Base-by-base conservation (phyloP, 2,888 invertebrate genomes). In the Ophioninae sp. region DNA sequence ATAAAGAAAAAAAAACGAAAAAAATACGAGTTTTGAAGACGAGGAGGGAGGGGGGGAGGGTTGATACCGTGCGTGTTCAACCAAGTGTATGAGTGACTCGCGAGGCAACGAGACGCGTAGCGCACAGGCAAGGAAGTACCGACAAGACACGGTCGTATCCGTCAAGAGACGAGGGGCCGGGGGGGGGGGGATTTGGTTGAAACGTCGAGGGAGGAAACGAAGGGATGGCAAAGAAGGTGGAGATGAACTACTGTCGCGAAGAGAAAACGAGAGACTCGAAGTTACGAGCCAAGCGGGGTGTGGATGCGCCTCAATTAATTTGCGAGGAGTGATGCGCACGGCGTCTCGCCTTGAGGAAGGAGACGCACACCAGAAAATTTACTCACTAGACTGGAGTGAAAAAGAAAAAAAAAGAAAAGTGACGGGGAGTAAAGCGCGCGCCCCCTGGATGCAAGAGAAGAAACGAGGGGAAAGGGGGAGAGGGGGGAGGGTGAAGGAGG, bases 271-370 rank as follows among this genome's bases (percentile, higher is more conserved):
- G 81, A 72, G 81, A 63, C 75, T 75, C 63, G 81, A 72, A 63
- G 82, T 75, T 75, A 81, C 76, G 72, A 78, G 72, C 74, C 67
- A 82, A 72, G 82, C 85, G 84, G 87, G 86, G 86, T 85, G 87
- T n/a, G n/a, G 87, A 88, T 88, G 87, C 88, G 87, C 89, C 87
- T 90, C 89, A 90, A 90, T 90, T 90, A 90, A 90, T 89, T 85
- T 88, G 87, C 87, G 85, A 83, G 85, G 84, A 82, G 86, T 85
- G 82, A 85, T 86, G 86, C 75, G 79, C 61, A 75, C 79, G 75
- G 75, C 76, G 79, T 73, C 72, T 78, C 78, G 73, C 64, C 78
- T 73, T 68, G 56, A 73, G 72, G 56, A 72, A 73, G 44, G n/a
- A 44, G 64, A 68, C 71, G 71, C 58, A 79, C 61, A 79, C 82